phyloP scores from a whole-genome alignment of 1,140 invertebrate species.

The Ceratosolen fusciceps region DNA sequence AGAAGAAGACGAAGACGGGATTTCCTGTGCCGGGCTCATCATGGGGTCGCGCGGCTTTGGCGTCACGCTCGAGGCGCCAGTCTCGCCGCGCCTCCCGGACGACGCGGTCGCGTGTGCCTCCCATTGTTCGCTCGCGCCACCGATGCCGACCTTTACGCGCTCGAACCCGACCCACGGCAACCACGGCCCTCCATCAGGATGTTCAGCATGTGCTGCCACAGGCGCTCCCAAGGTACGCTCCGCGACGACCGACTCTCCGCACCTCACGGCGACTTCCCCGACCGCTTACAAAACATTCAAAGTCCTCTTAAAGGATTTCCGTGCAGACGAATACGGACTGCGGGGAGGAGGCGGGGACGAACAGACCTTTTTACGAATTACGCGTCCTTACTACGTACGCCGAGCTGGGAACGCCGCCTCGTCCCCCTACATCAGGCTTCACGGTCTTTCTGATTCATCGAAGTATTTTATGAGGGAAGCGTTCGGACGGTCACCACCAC shows the following conservation, averaged over 20 bases:
- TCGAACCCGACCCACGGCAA: background rate
- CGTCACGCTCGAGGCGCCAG: constrained; percentile 54
- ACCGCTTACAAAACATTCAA: too few relatives aligned
- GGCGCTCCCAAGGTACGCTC: constrained; percentile 13
- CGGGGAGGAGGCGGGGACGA: too few relatives aligned
- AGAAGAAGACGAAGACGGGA: constrained; percentile 42
- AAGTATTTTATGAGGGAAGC: too few relatives aligned
- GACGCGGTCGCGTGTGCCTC: background rate
- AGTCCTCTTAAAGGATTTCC: too few relatives aligned
- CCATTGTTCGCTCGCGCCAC: background rate
- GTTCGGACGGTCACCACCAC: too few relatives aligned
- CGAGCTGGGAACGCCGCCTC: too few relatives aligned
- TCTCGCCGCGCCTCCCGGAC: constrained; percentile 37
- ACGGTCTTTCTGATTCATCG: too few relatives aligned
- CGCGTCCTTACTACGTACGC: too few relatives aligned
- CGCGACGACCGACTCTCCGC: background rate
- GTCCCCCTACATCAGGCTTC: too few relatives aligned
- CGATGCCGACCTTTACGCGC: background rate
- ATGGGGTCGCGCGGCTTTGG: constrained; percentile 42
- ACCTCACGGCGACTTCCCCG: too few relatives aligned
- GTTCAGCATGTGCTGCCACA: constrained; percentile 38
- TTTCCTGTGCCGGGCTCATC: constrained; percentile 63
- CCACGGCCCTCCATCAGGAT: background rate
- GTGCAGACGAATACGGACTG: background rate
- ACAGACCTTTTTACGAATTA: too few relatives aligned